Percentiles rank a stretch among this genome's conserved stretches.
These are phyloP conservation scores for Macrophya alboannulata DNA, from an alignment of 2,888 invertebrate species.

Conservation along the genomic window DNA sequence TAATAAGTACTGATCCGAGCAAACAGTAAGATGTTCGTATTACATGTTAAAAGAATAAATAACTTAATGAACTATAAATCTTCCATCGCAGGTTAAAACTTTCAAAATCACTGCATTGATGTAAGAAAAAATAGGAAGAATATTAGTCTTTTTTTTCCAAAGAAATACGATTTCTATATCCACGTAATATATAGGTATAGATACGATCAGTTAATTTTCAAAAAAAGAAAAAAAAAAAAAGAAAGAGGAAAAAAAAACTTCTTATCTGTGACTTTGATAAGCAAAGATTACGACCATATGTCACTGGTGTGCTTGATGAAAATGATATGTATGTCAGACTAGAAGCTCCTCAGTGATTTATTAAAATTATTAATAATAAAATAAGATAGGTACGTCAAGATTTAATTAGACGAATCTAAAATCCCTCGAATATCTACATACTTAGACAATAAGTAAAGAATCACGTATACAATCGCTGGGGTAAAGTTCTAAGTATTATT, in stretches of 20 bases:
- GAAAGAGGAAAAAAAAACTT: conserved; percentile 60
- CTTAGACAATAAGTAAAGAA: neutral
- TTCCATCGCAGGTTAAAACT: neutral
- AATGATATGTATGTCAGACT: conserved; percentile 50
- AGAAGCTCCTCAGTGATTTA: conserved; percentile 46
- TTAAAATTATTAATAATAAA: conserved; percentile 25
- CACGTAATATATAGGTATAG: conserved; percentile 60
- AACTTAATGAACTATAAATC: neutral
- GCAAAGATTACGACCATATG: conserved; percentile 73
- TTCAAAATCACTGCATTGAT: neutral
- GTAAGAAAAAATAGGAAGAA: neutral
- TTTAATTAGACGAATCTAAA: neutral
- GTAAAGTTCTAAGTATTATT: conserved; percentile 3
- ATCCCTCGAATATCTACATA: neutral
- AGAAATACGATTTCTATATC: neutral
- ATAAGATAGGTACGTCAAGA: conserved; percentile 4
- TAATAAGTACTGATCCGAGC: neutral
- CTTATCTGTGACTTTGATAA: conserved; percentile 71
- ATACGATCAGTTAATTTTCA: conserved; percentile 63
- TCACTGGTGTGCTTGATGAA: conserved; percentile 67
- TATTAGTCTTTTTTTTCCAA: neutral
- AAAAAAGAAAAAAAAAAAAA: conserved; percentile 51
- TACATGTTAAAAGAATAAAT: too few species aligned
- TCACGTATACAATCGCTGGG: neutral
- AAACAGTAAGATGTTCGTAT: too few species aligned